A percentile compares a stretch with the other conserved stretches of the same genome.
Evolutionary conservation across 2,797 vertebrate species (phyloP).

Genomic region (Acanthiza pusilla): DNA sequence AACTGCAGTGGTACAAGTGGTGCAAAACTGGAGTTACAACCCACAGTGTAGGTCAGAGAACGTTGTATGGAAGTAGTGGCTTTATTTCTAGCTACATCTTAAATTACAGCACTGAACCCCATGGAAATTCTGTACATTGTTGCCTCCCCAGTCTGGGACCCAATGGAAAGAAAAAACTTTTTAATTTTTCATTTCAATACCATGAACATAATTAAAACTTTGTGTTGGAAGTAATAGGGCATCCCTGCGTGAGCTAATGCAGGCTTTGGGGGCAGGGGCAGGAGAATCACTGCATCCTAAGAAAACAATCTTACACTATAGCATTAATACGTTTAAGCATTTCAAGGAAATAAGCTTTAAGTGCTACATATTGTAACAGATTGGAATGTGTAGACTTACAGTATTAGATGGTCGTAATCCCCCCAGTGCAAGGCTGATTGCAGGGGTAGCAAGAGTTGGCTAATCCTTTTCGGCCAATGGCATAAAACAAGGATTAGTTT

Average conservation of each 20-base stretch:
- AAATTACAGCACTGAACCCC: background rate
- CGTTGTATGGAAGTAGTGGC: background rate
- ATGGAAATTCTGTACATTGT: fast-evolving
- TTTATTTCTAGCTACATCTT: background rate
- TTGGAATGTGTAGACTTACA: slow-evolving; percentile 67
- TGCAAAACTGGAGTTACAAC: background rate
- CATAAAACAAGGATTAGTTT: slow-evolving; percentile 72
- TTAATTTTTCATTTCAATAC: background rate
- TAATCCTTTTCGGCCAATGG: slow-evolving; percentile 65
- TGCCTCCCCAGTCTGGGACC: background rate
- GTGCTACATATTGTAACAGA: slow-evolving; percentile 65
- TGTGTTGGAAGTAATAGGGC: fast-evolving
- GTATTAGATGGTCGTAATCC: slow-evolving; percentile 62
- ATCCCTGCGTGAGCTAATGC: background rate
- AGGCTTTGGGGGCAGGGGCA: background rate
- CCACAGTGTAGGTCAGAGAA: background rate
- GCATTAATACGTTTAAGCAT: slow-evolving; percentile 48
- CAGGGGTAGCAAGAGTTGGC: slow-evolving; percentile 59
- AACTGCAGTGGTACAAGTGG: background rate
- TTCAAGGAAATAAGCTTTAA: slow-evolving; percentile 64
- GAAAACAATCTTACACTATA: slow-evolving; percentile 22
- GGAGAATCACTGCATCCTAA: background rate
- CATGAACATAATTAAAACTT: background rate
- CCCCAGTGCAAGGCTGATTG: slow-evolving; percentile 44
- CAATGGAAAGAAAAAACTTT: background rate